Base-by-base conservation (phyloP, 1,140 invertebrate species). In the Drosophila equinoxialis region DNA sequence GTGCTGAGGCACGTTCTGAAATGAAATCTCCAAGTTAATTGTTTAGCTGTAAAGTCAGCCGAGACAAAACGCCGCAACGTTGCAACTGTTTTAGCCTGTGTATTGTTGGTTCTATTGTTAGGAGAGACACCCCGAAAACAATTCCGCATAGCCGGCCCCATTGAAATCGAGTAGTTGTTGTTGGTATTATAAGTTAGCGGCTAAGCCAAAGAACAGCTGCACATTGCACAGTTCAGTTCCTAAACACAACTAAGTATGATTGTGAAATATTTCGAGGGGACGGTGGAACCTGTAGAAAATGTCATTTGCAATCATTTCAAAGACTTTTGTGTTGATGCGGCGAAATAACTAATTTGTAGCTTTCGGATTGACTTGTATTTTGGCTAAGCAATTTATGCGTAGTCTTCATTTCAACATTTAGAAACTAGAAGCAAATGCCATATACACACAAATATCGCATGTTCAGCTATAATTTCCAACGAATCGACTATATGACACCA, bases 1-100 rank as follows among this genome's bases (percentile, higher is more conserved):
- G 39, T 51, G 17, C 33, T 61, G 72, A 13, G 67, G 83, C 83
- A 89, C 84, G 83, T 86, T 86, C 83, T 86, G 68, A 77, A 68
- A 57, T 55, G 83, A 75, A 87, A 86, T 77, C 75, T 37, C 67
- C 66, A 51, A 72, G 65, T 59, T 68, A 65, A 86, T 81, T 85
- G 82, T 74, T 67, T 61, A 66, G 78, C 20, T 69, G 63, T 35
- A 48, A 48, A 30, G 23, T 42, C 39, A 77, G 42, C 23, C 35
- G 55, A 30, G 55, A 33, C 26, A 35, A 14, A 35, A 14, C 55
- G n/a, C 8, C 73, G 39, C 55, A 30, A 20, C 76, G 35, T 68
- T 74, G 68, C 65, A 81, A 65, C 65, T 80, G 73, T 71, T 70
- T 30, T 60, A 37, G 62, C 51, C 13, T 70, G 51, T 61, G 58